Evolutionary conservation across 2,888 invertebrate genomes (phyloP), one percentile per base, ranked within the genome.

Genomic region (Gymnosoma rotundatum): DNA sequence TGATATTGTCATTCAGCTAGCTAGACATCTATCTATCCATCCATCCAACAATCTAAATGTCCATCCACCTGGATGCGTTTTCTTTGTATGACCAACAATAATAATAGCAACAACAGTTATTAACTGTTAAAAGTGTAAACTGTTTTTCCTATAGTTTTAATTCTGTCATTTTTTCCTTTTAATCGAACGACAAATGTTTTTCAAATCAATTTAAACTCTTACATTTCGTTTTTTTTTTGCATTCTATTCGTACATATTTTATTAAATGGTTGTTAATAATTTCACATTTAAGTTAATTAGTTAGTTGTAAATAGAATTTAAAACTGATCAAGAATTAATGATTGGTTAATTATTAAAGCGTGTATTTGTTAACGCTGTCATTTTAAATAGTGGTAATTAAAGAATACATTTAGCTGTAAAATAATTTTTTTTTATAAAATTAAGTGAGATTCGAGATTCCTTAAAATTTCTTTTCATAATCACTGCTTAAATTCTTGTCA

Each of bases 91-190:
- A n/a, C 36, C 74, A 78, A 58, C 70, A 74, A 58, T 45, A 64
- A 64, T 60, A 74, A 50, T 45, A 58, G 38, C 64, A 70, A 64
- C 73, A 81, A 84, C 84, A 69, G 84, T 84, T 84, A 84, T 84
- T 84, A 84, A 84, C 84, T 84, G 84, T 81, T 84, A 81, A 72
- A 69, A 78, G 84, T 84, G 84, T 81, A 84, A 81, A 84, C 73
- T 78, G 78, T 74, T 60, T 81, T 78, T 42, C 7, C 10, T 84
- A 64, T 81, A 78, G 84, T 84, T 78, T 63, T 50, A 60, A 54
- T 76, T 76, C 76, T 66, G 82, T 76, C 74, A 74, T 61, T 60
- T 32, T 7, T 20, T 74, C 69, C 52, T 64, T 84, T 81, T 67
- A 80, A 84, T 73, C 76, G 74, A 81, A 84, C 84, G 78, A 81